phyloP scores from a whole-genome alignment of 2,888 invertebrate genomes.

The Rhimphoctona megacephalus region DNA sequence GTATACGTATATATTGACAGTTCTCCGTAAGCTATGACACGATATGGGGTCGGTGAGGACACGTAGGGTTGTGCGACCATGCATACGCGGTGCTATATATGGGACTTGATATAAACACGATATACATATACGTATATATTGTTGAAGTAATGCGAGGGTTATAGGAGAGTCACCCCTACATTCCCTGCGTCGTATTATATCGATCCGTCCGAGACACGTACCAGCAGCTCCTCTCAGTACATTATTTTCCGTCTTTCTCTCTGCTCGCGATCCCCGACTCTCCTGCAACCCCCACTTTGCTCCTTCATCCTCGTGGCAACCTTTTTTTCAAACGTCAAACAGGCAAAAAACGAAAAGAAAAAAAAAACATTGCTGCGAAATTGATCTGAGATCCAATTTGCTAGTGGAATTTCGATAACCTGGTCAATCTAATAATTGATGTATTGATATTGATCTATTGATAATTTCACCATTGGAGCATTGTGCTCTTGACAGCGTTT shows the following conservation, averaged over 20 bases:
- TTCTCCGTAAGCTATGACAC: slow-evolving; percentile 45
- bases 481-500: no score
- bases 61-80: slow-evolving; percentile 51
- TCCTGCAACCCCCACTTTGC: neutral
- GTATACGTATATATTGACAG: slow-evolving; percentile 17
- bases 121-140: neutral
- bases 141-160: neutral
- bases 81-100: slow-evolving; percentile 17
- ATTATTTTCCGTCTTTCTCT: no score
- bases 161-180: slow-evolving; percentile 55
- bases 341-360: neutral
- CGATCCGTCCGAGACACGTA: slow-evolving; percentile 74
- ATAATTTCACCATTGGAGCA: neutral
- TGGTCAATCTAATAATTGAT: neutral
- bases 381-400: neutral
- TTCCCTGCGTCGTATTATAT: slow-evolving; percentile 72
- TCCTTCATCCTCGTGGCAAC: neutral
- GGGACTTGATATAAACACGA: slow-evolving; percentile 13
- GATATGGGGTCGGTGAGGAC: slow-evolving; percentile 55
- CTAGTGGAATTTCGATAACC: neutral
- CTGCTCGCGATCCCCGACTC: neutral
- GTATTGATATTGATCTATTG: neutral
- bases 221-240: slow-evolving; percentile 39
- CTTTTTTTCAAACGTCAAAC: slow-evolving; percentile 9
- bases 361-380: neutral